Evolutionary conservation across 2,113 vertebrate genomes (phyloP), one percentile per base, ranked within the genome.

Genomic region (Etheostoma spectabile): DNA sequence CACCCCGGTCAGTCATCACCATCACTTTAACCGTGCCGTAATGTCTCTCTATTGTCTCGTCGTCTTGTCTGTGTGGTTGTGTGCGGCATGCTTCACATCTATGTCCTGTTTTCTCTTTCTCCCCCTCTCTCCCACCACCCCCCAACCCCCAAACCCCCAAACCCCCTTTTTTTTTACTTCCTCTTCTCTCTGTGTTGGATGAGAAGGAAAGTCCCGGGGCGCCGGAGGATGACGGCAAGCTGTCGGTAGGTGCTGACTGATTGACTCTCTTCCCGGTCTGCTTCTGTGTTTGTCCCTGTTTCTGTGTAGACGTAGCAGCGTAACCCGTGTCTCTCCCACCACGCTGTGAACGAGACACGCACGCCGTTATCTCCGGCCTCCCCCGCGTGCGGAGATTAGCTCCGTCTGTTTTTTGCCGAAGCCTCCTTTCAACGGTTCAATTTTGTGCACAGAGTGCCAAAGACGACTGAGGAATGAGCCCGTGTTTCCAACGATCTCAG

Each of bases 221-320:
- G 11, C 88, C 90, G 30, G 95, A 96, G 68, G 95, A 96, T 88
- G 95, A 95, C 51, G 88, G 93, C 91, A 96, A 95, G 88, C 77
- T 95, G 84, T 95, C 94, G 94, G 95, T 96, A 95, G 93, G 95
- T 95, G 80, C 85, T 86, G 94, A 91, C 88, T 85, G 89, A 87
- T 85, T 90, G 88, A 84, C 87, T 72, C 63, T 88, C 74, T 86
- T 82, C 64, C 35, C 48, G 61, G 63, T 88, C 85, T 79, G 80
- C 82, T 85, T 88, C 77, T 80, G 81, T 91, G 88, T 90, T 87
- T 64, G 88, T 92, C 81, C 60, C 57, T 6, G 81, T 90, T 80
- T 84, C 73, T 79, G 57, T 93, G 85, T 90, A 63, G 66, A 61
- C 45, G 84, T 87, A 56, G 51, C 51, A 68, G 48, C 12, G 55